phyloP scores from a whole-genome alignment of 2,113 vertebrate species.

The Ovibos moschatus region DNA sequence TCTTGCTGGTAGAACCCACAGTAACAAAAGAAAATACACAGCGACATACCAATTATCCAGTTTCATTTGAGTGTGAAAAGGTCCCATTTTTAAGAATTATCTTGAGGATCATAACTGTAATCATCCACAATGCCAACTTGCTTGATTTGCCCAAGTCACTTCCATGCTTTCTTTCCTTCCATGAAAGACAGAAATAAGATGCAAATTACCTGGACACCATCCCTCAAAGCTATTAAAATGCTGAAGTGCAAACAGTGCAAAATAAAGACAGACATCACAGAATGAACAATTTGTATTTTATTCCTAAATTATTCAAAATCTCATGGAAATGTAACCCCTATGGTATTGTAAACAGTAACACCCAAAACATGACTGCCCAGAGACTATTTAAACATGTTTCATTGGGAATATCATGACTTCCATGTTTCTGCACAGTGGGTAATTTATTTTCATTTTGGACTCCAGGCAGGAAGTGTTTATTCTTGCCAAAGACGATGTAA shows the following conservation, averaged over 20 bases:
- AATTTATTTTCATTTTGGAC: conserved; percentile 54
- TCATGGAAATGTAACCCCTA: conserved; percentile 19
- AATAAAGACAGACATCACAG: conserved; percentile 24
- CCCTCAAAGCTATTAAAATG: conserved; percentile 24
- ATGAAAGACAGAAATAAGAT: conserved; percentile 43
- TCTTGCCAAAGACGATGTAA: conserved; percentile 32
- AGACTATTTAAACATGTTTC: conserved; percentile 24
- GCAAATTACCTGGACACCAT: not conserved
- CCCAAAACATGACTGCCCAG: not conserved
- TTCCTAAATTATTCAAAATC: conserved; percentile 37
- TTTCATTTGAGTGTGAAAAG: not conserved
- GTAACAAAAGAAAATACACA: not conserved
- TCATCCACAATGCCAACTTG: not conserved
- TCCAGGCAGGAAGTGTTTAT: conserved; percentile 24
- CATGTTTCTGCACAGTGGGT: conserved; percentile 36
- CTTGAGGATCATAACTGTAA: not conserved
- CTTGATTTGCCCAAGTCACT: not conserved
- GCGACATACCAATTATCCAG: not conserved
- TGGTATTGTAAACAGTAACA: conserved; percentile 12
- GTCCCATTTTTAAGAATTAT: not conserved
- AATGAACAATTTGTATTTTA: conserved; percentile 34
- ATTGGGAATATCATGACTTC: conserved; percentile 26
- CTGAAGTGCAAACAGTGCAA: not conserved
- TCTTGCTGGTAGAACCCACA: not conserved
- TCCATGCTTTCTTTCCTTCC: not conserved